Evolutionary conservation across 2,113 vertebrate species (phyloP).

Genomic region (Aptenodytes patagonicus): DNA sequence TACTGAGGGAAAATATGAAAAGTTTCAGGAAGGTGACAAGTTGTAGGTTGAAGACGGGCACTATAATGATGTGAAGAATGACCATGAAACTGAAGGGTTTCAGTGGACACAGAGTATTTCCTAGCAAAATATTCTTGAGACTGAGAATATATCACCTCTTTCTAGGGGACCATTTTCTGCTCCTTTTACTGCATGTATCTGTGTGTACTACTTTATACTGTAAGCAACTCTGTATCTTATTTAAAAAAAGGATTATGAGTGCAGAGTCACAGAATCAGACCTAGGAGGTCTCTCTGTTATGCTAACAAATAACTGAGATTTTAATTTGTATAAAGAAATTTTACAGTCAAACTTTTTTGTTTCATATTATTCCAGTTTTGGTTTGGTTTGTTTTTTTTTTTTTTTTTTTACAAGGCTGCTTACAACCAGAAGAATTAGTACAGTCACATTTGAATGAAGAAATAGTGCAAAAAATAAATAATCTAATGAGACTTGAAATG

Average conservation of each 20-base stretch:
- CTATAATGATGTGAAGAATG: neutral
- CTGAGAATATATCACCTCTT: neutral
- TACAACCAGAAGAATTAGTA: neutral
- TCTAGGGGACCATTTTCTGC: accelerated
- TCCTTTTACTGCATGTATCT: neutral
- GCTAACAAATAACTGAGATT: neutral
- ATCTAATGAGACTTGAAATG: neutral
- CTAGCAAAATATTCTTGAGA: neutral
- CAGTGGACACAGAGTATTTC: neutral
- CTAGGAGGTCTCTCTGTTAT: neutral
- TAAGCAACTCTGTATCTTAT: neutral
- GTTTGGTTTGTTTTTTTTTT: neutral
- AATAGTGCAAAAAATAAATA: neutral
- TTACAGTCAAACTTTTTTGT: neutral
- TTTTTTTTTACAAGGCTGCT: neutral
- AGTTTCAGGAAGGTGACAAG: neutral
- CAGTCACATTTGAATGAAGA: neutral
- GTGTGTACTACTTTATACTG: neutral
- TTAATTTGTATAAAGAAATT: neutral
- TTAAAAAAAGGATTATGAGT: neutral
- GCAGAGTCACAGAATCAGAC: neutral
- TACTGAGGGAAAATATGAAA: neutral
- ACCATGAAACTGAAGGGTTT: neutral
- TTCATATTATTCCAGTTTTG: neutral
- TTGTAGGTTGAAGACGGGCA: neutral